phyloP scores from a whole-genome alignment of 2,113 vertebrate genomes.

The Fulica atra region DNA sequence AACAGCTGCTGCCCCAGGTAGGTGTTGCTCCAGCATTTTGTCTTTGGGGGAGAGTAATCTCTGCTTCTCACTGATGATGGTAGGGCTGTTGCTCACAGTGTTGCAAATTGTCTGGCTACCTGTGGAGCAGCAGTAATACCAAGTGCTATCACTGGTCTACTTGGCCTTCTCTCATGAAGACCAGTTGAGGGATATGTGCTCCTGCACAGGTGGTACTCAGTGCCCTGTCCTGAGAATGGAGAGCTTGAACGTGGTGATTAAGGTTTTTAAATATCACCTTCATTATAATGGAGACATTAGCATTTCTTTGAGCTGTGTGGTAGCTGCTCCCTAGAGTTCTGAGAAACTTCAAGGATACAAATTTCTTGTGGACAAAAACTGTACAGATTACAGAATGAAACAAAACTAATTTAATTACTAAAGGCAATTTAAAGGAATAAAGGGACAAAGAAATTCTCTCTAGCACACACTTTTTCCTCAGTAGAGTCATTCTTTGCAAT shows the following conservation, averaged over 20 bases:
- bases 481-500: not conserved
- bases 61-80: not conserved
- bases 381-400: not conserved
- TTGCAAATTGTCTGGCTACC: not conserved
- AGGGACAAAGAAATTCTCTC: not conserved
- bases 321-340: not conserved
- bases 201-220: not conserved
- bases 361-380: not conserved
- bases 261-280: not conserved
- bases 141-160: not conserved
- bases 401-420: not conserved
- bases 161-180: not conserved
- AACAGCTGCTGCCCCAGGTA: not conserved
- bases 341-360: not conserved
- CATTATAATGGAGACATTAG: not conserved
- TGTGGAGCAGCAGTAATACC: not conserved
- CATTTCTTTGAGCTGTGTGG: not conserved
- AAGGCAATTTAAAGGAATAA: not conserved
- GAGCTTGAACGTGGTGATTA: not conserved
- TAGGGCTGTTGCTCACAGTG: not conserved
- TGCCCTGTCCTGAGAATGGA: not conserved
- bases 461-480: not conserved
- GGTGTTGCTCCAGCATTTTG: not conserved
- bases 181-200: not conserved
- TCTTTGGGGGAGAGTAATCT: not conserved